A percentile compares a stretch with the other conserved stretches of the same genome.
Evolutionary conservation across 2,888 invertebrate genomes (phyloP).

Genomic region (Cantharis flavilabris): DNA sequence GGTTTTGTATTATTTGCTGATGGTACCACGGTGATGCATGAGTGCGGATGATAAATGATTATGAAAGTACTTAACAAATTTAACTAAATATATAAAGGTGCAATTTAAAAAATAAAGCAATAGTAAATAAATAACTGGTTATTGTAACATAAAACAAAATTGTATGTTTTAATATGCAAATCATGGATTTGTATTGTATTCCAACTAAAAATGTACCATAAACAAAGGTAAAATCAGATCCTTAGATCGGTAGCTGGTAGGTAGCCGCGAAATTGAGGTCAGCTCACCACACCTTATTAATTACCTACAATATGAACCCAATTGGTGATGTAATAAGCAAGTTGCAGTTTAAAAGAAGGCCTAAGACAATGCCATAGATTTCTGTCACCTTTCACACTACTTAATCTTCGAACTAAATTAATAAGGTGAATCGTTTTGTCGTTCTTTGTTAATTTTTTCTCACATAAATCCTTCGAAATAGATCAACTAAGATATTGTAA

Average conservation of each 20-base stretch:
- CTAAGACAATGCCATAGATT: slow-evolving; percentile 35
- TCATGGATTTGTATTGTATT: not conserved
- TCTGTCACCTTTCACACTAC: slow-evolving; percentile 38
- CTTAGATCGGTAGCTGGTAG: slow-evolving; percentile 28
- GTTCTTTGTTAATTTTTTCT: slow-evolving; percentile 6
- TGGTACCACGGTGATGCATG: too few relatives aligned
- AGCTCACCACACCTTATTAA: slow-evolving; percentile 30
- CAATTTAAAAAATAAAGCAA: not conserved
- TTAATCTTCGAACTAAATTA: slow-evolving; percentile 7
- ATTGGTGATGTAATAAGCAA: slow-evolving; percentile 21
- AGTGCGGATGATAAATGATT: not conserved
- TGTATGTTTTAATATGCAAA: not conserved
- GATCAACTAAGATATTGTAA: slow-evolving; percentile 12
- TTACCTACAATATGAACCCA: slow-evolving; percentile 25
- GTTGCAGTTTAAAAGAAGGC: slow-evolving; percentile 2
- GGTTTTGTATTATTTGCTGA: too few relatives aligned
- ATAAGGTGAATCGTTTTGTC: not conserved
- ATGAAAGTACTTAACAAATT: not conserved
- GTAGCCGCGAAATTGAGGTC: slow-evolving; percentile 29
- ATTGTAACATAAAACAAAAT: not conserved
- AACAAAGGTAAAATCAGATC: slow-evolving; percentile 10
- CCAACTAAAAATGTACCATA: not conserved
- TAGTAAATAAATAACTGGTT: not conserved
- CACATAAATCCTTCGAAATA: slow-evolving; percentile 22
- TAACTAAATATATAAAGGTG: not conserved